phyloP scores from a whole-genome alignment of 2,113 vertebrate species.

The Aepyceros melampus region DNA sequence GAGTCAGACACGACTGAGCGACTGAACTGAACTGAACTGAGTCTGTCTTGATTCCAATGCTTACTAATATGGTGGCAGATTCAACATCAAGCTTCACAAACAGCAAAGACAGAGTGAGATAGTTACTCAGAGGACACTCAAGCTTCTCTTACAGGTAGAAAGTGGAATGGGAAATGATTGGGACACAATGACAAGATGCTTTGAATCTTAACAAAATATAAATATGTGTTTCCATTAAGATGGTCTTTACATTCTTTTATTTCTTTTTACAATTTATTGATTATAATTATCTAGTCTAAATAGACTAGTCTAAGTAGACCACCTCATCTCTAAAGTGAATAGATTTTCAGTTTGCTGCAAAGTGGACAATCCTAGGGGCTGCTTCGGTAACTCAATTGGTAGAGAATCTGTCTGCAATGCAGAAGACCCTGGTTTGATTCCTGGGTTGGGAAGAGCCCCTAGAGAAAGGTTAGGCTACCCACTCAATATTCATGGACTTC shows the following conservation, averaged over 20 bases:
- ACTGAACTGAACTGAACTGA: too few relatives aligned
- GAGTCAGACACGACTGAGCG: accelerated
- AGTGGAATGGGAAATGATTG: not conserved
- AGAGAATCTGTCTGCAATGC: not conserved
- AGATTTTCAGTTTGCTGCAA: not conserved
- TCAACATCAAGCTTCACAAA: not conserved
- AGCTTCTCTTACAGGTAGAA: not conserved
- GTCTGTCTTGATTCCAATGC: not conserved
- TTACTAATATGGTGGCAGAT: not conserved
- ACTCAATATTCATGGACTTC: not conserved
- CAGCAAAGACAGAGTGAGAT: not conserved
- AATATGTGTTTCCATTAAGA: not conserved
- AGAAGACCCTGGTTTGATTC: not conserved
- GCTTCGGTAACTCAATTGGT: not conserved
- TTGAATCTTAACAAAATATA: not conserved
- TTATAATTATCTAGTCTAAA: not conserved
- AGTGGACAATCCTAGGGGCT: not conserved
- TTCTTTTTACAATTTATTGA: not conserved
- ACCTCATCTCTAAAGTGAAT: not conserved
- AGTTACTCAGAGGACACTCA: not conserved
- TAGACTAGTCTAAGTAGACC: not conserved
- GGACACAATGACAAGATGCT: not conserved
- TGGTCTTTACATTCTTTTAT: not conserved
- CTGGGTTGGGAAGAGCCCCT: not conserved
- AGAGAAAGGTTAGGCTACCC: not conserved